Evolutionary conservation across 2,888 invertebrate species (phyloP), one percentile per base, ranked within the genome.

Genomic region (Cataglyphis rosenhaueri): DNA sequence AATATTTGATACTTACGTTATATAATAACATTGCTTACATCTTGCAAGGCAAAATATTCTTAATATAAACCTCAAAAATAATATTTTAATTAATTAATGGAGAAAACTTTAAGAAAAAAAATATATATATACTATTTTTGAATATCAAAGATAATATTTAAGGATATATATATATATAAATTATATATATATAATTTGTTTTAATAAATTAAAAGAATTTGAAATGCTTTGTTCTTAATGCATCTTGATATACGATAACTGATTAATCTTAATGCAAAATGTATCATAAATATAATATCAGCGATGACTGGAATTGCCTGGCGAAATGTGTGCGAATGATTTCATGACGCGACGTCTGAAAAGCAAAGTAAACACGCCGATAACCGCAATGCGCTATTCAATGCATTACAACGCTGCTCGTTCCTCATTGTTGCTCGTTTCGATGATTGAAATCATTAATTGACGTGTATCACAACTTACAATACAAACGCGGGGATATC

Each of bases 401-500:
- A 21, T 52, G 32, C 52, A 25, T 38, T 15, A 44, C 32, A 32
- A 44, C 44, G 18, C 3, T 41, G n/a, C n/a, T 15, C 32, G 21
- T 21, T 59, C 5, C 9, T 48, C n/a, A 48, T 48, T 32, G 59
- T 68, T 78, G 57, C 21, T 78, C 44, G 44, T 3, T 10, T 6
- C 10, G 59, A 10, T 35, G 57, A 78, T 59, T 68, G 68, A 68
- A 79, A 87, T 88, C 83, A 81, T 35, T 83, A 82, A 85, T 84
- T 66, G 29, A 48, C 81, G 68, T 52, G 35, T 57, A 29, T 68
- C 76, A 62, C 25, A 61, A 74, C 35, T 68, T 65, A 57, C 32
- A 62, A 74, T 35, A 61, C 61, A 70, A 29, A 25, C 32, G 32
- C 18, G 4, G 18, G 38, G 61, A 66, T 83, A 85, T 68, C 59